Conservation (phyloP, 1,140 invertebrate genomes). For the Lutraria rhynchaena region DNA sequence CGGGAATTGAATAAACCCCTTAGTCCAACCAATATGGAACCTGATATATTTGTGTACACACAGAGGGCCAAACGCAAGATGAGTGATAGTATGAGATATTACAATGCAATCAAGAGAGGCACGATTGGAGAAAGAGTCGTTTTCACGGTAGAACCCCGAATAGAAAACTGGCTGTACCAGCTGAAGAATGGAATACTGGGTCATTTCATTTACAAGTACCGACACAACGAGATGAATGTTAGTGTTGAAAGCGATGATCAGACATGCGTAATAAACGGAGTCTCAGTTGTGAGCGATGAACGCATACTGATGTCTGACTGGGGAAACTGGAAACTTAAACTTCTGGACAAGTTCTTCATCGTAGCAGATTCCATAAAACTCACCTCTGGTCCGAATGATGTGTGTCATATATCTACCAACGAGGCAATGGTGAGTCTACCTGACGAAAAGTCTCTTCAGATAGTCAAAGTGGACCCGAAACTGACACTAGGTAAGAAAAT, state of each 20-base stretch:
- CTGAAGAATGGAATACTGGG: constrained; percentile 31
- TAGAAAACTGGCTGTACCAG: constrained; percentile 39
- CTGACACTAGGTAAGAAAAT: constrained; percentile 37
- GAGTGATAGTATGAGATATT: constrained; percentile 15
- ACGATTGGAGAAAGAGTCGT: constrained; percentile 30
- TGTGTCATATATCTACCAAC: constrained; percentile 45
- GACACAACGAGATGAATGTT: constrained; percentile 29
- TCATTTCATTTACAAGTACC: constrained; percentile 47
- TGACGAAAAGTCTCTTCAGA: constrained; percentile 25
- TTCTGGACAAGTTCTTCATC: constrained; percentile 43
- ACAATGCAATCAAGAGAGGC: constrained; percentile 4
- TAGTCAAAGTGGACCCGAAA: constrained; percentile 44
- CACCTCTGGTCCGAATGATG: constrained; percentile 31
- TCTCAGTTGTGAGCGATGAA: constrained; percentile 36
- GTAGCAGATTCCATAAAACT: constrained; percentile 18
- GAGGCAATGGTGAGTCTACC: constrained; percentile 47
- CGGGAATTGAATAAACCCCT: constrained; percentile 36
- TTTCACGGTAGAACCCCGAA: constrained; percentile 35
- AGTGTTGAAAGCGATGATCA: constrained; percentile 18
- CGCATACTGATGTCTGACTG: constrained; percentile 44
- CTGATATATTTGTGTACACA: constrained; percentile 41
- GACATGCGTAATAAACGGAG: constrained; percentile 50
- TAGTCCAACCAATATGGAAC: constrained; percentile 38
- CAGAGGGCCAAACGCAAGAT: constrained; percentile 32
- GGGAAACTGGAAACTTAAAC: constrained; percentile 29